Conservation (phyloP, 1,140 invertebrate species). For the Drosophila repleta region DNA sequence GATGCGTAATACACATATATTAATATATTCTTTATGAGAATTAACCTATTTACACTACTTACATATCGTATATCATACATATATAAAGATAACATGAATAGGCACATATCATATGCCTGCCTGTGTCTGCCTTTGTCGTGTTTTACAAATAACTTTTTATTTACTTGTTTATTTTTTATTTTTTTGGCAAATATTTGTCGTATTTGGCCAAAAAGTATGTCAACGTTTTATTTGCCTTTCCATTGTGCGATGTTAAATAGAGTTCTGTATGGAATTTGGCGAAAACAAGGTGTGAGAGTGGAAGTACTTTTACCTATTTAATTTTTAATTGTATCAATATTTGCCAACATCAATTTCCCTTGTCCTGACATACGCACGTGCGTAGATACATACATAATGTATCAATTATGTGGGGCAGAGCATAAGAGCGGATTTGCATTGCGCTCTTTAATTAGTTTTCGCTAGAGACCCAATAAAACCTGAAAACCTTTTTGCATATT, state of each 20-base stretch:
- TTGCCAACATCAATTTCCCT: constrained; percentile 33
- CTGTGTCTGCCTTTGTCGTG: constrained; percentile 5
- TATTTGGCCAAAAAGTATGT: constrained; percentile 2
- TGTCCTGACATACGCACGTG: neutral
- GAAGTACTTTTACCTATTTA: constrained; percentile 9
- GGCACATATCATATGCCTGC: neutral
- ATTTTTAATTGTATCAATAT: constrained; percentile 40
- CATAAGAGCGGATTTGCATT: constrained; percentile 10
- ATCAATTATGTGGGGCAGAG: neutral
- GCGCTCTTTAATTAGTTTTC: neutral
- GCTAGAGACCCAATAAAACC: neutral
- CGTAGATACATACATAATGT: neutral
- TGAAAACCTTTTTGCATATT: constrained; percentile 18
- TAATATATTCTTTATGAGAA: too few species aligned
- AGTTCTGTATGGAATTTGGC: constrained; percentile 25
- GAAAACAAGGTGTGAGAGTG: constrained; percentile 2
- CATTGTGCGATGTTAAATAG: constrained; percentile 33
- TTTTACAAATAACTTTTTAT: constrained; percentile 44
- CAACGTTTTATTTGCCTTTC: constrained; percentile 37
- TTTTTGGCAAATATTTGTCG: constrained; percentile 48
- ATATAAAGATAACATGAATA: neutral
- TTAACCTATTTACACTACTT: neutral
- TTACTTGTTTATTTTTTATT: too few species aligned
- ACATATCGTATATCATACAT: neutral
- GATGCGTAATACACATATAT: too few species aligned